phyloP scores from a whole-genome alignment of 2,797 vertebrate species.

The Diplodus sargus region DNA sequence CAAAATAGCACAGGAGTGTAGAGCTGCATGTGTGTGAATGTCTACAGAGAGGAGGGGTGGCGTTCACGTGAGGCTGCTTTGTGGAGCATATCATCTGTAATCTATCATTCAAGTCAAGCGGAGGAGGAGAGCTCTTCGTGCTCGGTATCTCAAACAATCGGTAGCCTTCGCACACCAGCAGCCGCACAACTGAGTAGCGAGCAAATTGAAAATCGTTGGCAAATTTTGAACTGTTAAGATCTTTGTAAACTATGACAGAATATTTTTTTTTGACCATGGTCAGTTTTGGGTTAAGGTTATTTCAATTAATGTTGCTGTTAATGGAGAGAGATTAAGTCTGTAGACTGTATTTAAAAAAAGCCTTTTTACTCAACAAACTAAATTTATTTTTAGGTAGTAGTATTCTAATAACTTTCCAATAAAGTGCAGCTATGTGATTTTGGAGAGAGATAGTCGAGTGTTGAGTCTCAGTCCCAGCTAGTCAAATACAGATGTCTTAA shows the following conservation, averaged over 20 bases:
- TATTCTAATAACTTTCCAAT: neutral
- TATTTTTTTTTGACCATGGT: neutral
- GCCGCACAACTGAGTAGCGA: neutral
- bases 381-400: neutral
- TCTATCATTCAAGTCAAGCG: conserved; percentile 66
- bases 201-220: neutral
- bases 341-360: too few species aligned
- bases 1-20: conserved; percentile 38
- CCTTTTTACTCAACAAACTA: neutral
- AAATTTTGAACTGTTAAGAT: neutral
- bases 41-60: conserved; percentile 25
- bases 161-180: conserved; percentile 12
- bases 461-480: too few species aligned
- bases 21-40: conserved; percentile 48
- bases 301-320: neutral
- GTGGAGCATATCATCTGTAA: conserved; percentile 66
- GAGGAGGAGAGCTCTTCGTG: conserved; percentile 33
- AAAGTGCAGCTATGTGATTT: neutral
- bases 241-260: conserved; percentile 6
- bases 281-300: neutral
- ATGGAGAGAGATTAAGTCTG: too few species aligned
- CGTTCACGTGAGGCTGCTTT: conserved; percentile 58
- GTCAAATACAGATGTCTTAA: too few species aligned
- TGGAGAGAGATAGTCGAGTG: too few species aligned
- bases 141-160: conserved; percentile 39